phyloP scores from a whole-genome alignment of 2,113 vertebrate species.

The Nothoprocta perdicaria region DNA sequence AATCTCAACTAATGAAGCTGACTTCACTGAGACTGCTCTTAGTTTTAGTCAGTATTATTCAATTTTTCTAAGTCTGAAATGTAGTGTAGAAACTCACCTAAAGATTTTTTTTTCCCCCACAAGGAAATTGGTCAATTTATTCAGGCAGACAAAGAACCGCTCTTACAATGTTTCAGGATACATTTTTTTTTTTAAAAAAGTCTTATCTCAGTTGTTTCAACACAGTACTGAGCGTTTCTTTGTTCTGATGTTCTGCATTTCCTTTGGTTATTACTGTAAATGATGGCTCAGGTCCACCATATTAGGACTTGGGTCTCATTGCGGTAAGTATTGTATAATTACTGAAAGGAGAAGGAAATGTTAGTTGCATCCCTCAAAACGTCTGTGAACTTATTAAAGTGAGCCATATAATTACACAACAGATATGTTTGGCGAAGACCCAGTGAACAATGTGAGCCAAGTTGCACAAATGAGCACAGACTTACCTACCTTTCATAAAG shows the following conservation, averaged over 20 bases:
- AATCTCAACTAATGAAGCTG: background rate
- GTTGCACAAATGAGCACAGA: background rate
- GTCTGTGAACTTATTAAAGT: constrained; percentile 35
- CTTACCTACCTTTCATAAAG: constrained; percentile 1
- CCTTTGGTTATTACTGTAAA: background rate
- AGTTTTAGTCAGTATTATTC: background rate
- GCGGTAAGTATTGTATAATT: background rate
- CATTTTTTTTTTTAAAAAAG: background rate
- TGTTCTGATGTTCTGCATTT: background rate
- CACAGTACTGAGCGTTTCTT: background rate
- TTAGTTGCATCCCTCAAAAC: constrained; percentile 22
- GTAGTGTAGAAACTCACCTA: background rate
- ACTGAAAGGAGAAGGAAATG: background rate
- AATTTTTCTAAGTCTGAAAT: background rate
- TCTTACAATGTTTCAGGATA: background rate
- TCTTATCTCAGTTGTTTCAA: background rate
- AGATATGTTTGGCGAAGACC: constrained; percentile 29
- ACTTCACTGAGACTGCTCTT: background rate
- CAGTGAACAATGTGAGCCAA: constrained; percentile 13
- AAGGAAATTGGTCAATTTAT: background rate
- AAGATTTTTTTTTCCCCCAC: background rate
- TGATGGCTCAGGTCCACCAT: background rate
- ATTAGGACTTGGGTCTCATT: background rate
- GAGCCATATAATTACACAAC: background rate
- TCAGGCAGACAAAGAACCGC: background rate